Percentiles rank a stretch among this genome's conserved stretches.
Conservation (phyloP, 2,888 invertebrate species). For the Elegia similella region DNA sequence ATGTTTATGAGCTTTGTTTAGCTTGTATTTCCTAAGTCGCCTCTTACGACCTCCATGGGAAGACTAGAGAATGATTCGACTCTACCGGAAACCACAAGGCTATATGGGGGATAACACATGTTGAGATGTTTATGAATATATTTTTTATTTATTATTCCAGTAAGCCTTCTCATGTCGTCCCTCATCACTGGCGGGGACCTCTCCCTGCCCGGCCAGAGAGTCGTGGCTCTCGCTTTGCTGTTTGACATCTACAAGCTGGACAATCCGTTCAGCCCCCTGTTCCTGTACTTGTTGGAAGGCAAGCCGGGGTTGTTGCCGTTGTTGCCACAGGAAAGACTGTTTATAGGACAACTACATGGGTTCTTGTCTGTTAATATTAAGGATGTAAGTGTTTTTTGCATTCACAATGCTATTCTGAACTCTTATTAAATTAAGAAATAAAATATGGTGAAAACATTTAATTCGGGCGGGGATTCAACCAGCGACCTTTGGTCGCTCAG, state of each 20-base stretch:
- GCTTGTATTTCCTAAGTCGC: too few relatives aligned
- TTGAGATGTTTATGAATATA: too few relatives aligned
- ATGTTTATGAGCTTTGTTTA: too few relatives aligned
- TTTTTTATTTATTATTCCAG: slow-evolving; percentile 41
- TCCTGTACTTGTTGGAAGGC: slow-evolving; percentile 66
- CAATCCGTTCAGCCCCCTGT: slow-evolving; percentile 69
- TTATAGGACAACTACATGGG: slow-evolving; percentile 87
- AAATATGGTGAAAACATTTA: too few relatives aligned
- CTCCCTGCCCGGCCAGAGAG: slow-evolving; percentile 68
- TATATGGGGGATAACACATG: too few relatives aligned
- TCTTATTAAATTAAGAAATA: too few relatives aligned
- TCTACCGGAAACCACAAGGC: too few relatives aligned
- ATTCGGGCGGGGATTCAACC: too few relatives aligned
- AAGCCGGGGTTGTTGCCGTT: slow-evolving; percentile 63
- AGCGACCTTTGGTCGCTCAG: too few relatives aligned
- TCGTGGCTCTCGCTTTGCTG: slow-evolving; percentile 67
- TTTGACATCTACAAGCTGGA: slow-evolving; percentile 70
- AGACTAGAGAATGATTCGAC: too few relatives aligned
- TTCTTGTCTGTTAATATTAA: slow-evolving; percentile 85
- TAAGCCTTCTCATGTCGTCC: slow-evolving; percentile 70
- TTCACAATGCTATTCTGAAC: too few relatives aligned
- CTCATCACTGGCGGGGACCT: slow-evolving; percentile 72
- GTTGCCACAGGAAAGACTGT: slow-evolving; percentile 84
- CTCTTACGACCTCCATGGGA: too few relatives aligned
- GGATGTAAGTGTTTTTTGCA: slow-evolving; percentile 79